Percentiles rank a stretch among this genome's conserved stretches.
These are phyloP conservation scores for Electrophaes corylata DNA, from an alignment of 2,888 invertebrate species.

Conservation along the genomic window DNA sequence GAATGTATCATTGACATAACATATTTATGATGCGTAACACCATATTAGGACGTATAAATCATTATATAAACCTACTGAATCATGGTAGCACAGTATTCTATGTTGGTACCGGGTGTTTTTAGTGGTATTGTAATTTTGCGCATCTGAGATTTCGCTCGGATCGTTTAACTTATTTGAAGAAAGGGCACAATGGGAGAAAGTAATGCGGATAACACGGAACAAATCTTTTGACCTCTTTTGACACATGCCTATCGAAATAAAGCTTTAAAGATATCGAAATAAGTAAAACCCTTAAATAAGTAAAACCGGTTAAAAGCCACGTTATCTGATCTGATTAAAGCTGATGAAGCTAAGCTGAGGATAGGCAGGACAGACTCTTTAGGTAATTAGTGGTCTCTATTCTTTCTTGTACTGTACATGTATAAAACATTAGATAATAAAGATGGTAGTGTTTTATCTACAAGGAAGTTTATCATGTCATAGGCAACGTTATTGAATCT, in stretches of 20 bases:
- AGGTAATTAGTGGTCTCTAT: too few species aligned
- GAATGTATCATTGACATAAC: constrained; percentile 49
- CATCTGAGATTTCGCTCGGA: constrained; percentile 60
- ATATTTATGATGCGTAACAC: constrained; percentile 69
- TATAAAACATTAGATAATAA: too few species aligned
- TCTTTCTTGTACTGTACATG: too few species aligned
- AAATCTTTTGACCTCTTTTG: constrained; percentile 25
- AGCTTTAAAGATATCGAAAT: neutral
- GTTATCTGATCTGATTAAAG: too few species aligned
- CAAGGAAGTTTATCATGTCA: constrained; percentile 10
- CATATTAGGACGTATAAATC: constrained; percentile 60
- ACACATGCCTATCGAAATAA: neutral
- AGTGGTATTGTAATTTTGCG: constrained; percentile 57
- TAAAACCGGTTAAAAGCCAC: too few species aligned
- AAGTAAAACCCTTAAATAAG: too few species aligned
- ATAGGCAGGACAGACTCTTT: too few species aligned
- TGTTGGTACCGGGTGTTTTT: neutral
- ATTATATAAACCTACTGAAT: constrained; percentile 34
- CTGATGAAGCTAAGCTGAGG: too few species aligned
- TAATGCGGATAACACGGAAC: constrained; percentile 27
- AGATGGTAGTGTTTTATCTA: too few species aligned
- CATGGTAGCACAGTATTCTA: neutral
- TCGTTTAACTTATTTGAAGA: constrained; percentile 55
- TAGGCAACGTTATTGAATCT: constrained; percentile 8
- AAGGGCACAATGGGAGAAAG: constrained; percentile 39